Conservation (phyloP, 2,888 invertebrate genomes). For the Meghimatium bilineatum region DNA sequence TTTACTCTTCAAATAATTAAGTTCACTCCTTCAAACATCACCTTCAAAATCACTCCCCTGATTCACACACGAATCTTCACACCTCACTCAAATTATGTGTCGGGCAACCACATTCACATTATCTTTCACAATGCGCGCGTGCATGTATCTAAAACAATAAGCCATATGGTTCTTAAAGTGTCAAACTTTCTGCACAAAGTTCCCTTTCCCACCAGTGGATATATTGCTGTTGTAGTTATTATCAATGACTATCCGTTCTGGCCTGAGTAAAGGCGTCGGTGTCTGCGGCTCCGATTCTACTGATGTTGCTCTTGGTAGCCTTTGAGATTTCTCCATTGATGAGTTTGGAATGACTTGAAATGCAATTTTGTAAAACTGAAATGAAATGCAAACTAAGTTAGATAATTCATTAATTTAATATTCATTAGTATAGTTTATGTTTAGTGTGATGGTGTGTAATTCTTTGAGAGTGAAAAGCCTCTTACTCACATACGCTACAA, state of each 20-base stretch:
- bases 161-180: not conserved
- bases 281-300: constrained; percentile 45
- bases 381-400: not conserved
- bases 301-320: constrained; percentile 28
- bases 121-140: not conserved
- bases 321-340: not conserved
- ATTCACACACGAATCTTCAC: too few relatives aligned
- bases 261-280: constrained; percentile 40
- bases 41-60: not conserved
- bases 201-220: not conserved
- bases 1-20: not conserved
- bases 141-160: not conserved
- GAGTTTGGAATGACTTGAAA: constrained; percentile 22
- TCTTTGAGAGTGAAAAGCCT: too few relatives aligned
- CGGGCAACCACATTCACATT: too few relatives aligned
- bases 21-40: not conserved
- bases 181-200: not conserved
- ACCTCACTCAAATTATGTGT: too few relatives aligned
- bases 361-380: constrained; percentile 38
- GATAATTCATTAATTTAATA: not conserved
- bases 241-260: constrained; percentile 27
- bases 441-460: too few relatives aligned
- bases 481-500: too few relatives aligned
- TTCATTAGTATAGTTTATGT: too few relatives aligned
- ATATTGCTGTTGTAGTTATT: constrained; percentile 13